Conservation (phyloP, 2,888 invertebrate species). For the Hermodice carunculata region DNA sequence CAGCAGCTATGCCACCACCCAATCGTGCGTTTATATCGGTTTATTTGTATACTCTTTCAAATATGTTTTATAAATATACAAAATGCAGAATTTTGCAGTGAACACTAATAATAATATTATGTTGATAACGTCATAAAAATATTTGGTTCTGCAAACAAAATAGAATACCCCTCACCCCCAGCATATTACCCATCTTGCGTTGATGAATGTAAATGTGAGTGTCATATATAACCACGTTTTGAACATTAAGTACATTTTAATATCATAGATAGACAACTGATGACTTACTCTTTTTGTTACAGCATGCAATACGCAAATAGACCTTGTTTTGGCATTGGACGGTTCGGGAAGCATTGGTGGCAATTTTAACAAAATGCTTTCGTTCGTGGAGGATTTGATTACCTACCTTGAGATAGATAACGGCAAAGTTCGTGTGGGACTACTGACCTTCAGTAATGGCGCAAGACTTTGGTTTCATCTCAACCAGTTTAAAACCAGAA, state of each 20-base stretch:
- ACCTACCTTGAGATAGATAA: neutral
- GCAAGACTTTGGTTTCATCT: conserved; percentile 6
- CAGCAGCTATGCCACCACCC: conserved; percentile 3
- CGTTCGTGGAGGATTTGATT: conserved; percentile 1
- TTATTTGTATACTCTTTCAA: too few relatives aligned
- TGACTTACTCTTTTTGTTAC: neutral
- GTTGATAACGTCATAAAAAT: too few relatives aligned
- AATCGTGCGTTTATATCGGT: conserved; percentile 3
- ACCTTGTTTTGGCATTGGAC: conserved; percentile 17
- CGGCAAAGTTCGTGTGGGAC: neutral
- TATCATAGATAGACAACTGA: too few relatives aligned
- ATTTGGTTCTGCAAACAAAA: too few relatives aligned
- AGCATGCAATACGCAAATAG: conserved; percentile 15
- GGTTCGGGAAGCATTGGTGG: conserved; percentile 15
- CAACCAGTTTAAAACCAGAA: neutral
- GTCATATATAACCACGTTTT: too few relatives aligned
- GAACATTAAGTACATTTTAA: too few relatives aligned
- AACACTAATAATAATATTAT: too few relatives aligned
- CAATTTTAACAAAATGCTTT: conserved; percentile 14
- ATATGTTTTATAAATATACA: too few relatives aligned
- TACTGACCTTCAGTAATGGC: conserved; percentile 3
- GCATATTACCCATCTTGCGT: too few relatives aligned
- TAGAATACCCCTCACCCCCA: too few relatives aligned
- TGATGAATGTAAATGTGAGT: too few relatives aligned
- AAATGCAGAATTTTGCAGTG: too few relatives aligned